phyloP scores from a whole-genome alignment of 2,888 invertebrate species.

The Oscheius sp. region DNA sequence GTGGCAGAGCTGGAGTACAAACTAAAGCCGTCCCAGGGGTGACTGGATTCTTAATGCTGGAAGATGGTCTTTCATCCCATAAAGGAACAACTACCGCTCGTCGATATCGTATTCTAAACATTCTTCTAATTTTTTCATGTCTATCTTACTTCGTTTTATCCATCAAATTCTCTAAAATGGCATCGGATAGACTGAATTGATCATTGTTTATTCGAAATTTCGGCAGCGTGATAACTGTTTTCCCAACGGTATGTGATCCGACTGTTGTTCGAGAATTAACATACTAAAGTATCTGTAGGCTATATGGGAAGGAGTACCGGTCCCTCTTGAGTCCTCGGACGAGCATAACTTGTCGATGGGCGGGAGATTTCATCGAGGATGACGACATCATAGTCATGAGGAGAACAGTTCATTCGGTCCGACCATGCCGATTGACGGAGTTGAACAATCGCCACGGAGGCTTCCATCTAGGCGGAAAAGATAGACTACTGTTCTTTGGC shows the following conservation, averaged over 20 bases:
- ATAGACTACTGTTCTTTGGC: too few relatives aligned
- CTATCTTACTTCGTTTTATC: constrained; percentile 20
- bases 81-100: constrained; percentile 41
- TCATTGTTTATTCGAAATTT: constrained; percentile 20
- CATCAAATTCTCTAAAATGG: constrained; percentile 11
- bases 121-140: not conserved
- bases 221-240: constrained; percentile 42
- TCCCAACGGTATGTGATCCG: constrained; percentile 39
- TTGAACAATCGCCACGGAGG: constrained; percentile 32
- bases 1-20: constrained; percentile 43
- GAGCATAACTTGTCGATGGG: constrained; percentile 20
- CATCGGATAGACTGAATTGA: constrained; percentile 23
- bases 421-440: constrained; percentile 13
- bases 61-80: constrained; percentile 12
- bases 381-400: constrained; percentile 30
- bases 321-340: not conserved
- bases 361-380: constrained; percentile 21
- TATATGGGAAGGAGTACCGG: not conserved
- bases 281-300: constrained; percentile 2
- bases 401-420: constrained; percentile 21
- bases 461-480: constrained; percentile 26
- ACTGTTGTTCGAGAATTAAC: constrained; percentile 43
- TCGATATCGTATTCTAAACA: constrained; percentile 33
- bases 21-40: constrained; percentile 39
- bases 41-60: not conserved